Evolutionary conservation across 2,888 invertebrate species (phyloP), one percentile per base, ranked within the genome.

Genomic region (Trilocha varians): DNA sequence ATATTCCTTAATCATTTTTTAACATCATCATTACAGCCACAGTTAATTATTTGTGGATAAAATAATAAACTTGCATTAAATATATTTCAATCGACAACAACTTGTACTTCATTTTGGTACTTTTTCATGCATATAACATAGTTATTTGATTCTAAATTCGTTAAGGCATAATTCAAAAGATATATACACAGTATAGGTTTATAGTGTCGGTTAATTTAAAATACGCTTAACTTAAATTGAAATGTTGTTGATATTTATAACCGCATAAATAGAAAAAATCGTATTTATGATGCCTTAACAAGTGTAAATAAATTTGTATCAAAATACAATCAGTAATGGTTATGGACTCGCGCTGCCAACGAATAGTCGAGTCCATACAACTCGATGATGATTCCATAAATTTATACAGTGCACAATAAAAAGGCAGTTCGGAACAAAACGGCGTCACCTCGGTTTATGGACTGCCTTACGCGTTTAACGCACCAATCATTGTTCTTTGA

Each of bases 331-430:
- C 75, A 57, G 70, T 78, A 78, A 82, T 79, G 74, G 76, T 82
- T 80, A 82, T 83, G 72, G 76, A 79, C 82, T 64, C 69, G 52
- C 57, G 61, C 69, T 64, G 70, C 61, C 63, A 72, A 70, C 74
- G 69, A 70, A 76, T 78, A 77, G 72, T 67, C 58, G 67, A 82
- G 80, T 83, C 82, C 73, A 83, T 82, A 82, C 78, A 78, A 76
- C 70, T 73, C 74, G 70, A 80, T 83, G 82, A 82, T 83, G 79
- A 83, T 82, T 85, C 84, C 80, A 85, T 84, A 85, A 85, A 85
- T 78, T 65, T 84, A 85, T 84, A 85, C 77, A 72, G 79, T 82
- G 71, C 75, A 76, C 69, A 78, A 83, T 85, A 84, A 85, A 83
- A 80, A 73, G 60, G 61, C 66, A 66, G 67, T 60, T 74, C 60